These are phyloP conservation scores for Pseudolycoriella hygida DNA, from an alignment of 2,888 invertebrate genomes.

Conservation along the genomic window DNA sequence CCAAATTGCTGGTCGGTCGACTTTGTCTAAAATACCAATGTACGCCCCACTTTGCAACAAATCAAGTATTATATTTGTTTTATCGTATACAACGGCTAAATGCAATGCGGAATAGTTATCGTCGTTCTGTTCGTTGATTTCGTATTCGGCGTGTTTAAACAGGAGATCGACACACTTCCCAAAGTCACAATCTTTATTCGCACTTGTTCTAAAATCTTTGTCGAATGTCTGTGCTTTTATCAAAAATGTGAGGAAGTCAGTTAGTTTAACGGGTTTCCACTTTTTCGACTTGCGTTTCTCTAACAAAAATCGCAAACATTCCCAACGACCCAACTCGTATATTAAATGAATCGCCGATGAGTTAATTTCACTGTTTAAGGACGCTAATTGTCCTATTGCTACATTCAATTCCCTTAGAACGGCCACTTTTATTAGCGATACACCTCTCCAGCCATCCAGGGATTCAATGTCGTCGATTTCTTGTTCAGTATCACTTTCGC, in stretches of 20 bases:
- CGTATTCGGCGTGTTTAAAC: conserved; percentile 1
- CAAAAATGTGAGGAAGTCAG: conserved; percentile 1
- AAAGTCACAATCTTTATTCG: neutral
- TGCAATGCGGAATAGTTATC: conserved; percentile 37
- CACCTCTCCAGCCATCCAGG: neutral
- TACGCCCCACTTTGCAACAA: conserved; percentile 54
- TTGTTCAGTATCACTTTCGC: neutral
- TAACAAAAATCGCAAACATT: neutral
- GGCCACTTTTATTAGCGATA: neutral
- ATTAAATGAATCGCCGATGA: neutral
- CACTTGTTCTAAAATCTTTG: neutral
- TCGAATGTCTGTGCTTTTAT: conserved; percentile 1
- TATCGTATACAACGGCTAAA: conserved; percentile 56
- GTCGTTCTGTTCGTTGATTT: conserved; percentile 3
- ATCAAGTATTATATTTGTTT: conserved; percentile 39
- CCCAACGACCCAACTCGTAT: neutral
- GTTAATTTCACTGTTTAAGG: neutral
- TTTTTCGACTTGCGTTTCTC: neutral
- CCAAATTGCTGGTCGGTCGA: conserved; percentile 48
- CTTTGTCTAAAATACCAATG: conserved; percentile 46
- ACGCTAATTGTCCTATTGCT: neutral
- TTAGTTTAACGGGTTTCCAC: conserved; percentile 1
- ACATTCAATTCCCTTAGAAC: neutral
- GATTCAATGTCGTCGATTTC: neutral
- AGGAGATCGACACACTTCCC: conserved; percentile 1